phyloP scores from a whole-genome alignment of 37 sponge, comb jelly and placozoan genomes.

The Axinella damicornis region DNA sequence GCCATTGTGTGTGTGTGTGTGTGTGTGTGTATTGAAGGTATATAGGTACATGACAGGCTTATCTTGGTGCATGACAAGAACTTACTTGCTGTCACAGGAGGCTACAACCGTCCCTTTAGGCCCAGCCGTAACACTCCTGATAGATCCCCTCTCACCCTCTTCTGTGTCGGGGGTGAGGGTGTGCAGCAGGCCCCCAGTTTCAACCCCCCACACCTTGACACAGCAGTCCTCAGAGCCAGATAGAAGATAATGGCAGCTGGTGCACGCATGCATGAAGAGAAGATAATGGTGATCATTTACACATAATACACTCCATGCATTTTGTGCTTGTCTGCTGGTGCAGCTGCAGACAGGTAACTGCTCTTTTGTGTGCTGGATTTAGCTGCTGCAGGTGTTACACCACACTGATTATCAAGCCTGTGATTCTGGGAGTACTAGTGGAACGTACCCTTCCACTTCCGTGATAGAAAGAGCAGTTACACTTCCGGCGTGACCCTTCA shows the following conservation, averaged over 20 bases:
- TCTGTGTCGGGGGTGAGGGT: not conserved
- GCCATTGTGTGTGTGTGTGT: no score
- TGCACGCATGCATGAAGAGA: no score
- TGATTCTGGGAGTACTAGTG: no score
- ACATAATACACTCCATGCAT: no score
- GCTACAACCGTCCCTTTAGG: slow-evolving; percentile 15
- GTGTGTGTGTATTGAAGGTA: not conserved
- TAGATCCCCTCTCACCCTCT: not conserved
- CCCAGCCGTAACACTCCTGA: slow-evolving; percentile 20
- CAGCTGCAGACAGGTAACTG: no score
- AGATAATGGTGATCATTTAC: no score
- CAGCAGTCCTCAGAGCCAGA: slow-evolving; percentile 23
- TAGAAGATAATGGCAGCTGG: not conserved
- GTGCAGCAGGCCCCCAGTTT: slow-evolving; percentile 21
- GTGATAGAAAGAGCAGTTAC: slow-evolving; percentile 19
- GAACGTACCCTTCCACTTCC: slow-evolving; percentile 4
- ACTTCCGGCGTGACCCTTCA: slow-evolving; percentile 19
- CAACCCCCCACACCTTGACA: slow-evolving; percentile 46
- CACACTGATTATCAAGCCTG: no score
- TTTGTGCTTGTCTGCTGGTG: no score
- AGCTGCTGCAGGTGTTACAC: no score
- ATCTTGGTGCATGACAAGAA: not conserved
- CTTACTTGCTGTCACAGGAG: slow-evolving; percentile 1
- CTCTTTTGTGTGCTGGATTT: no score
- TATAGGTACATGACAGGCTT: not conserved